phyloP scores from a whole-genome alignment of 2,113 vertebrate genomes.

The Synodontis membranacea region DNA sequence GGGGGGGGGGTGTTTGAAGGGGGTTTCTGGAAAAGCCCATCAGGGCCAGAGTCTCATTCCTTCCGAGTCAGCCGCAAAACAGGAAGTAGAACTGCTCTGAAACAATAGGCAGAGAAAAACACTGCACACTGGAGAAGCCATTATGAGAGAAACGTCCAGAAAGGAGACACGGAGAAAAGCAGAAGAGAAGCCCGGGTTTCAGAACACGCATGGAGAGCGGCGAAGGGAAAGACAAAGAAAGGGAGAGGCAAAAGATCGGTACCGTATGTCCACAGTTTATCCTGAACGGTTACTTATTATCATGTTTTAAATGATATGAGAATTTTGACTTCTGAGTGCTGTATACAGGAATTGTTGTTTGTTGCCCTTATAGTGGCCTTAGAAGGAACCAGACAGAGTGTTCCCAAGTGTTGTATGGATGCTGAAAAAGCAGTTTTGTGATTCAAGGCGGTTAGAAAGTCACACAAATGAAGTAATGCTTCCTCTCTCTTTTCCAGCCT shows the following conservation, averaged over 20 bases:
- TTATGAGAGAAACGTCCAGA: slow-evolving; percentile 24
- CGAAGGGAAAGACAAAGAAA: slow-evolving; percentile 40
- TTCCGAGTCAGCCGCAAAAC: slow-evolving; percentile 49
- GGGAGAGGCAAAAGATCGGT: slow-evolving; percentile 26
- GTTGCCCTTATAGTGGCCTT: background rate
- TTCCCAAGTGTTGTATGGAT: background rate
- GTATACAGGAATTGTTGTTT: background rate
- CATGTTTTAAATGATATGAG: background rate
- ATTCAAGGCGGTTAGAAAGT: background rate
- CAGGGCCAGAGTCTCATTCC: slow-evolving; percentile 43
- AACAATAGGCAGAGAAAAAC: slow-evolving; percentile 50
- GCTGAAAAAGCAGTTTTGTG: slow-evolving; percentile 8
- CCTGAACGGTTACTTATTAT: background rate
- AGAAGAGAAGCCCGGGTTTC: slow-evolving; percentile 2
- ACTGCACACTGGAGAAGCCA: slow-evolving; percentile 4
- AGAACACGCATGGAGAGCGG: slow-evolving; percentile 33
- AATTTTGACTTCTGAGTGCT: background rate
- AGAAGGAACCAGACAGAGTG: background rate
- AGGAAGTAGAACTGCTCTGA: slow-evolving; percentile 54
- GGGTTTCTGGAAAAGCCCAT: slow-evolving; percentile 32
- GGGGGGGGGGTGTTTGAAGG: slow-evolving; percentile 1
- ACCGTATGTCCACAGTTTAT: slow-evolving; percentile 6
- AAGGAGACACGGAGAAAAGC: slow-evolving; percentile 2
- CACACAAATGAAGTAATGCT: slow-evolving; percentile 26
- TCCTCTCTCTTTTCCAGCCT: slow-evolving; percentile 73